A percentile compares a stretch with the other conserved stretches of the same genome.
Evolutionary conservation across 2,113 vertebrate genomes (phyloP).

Genomic region (Ptychochromis oligacanthus): DNA sequence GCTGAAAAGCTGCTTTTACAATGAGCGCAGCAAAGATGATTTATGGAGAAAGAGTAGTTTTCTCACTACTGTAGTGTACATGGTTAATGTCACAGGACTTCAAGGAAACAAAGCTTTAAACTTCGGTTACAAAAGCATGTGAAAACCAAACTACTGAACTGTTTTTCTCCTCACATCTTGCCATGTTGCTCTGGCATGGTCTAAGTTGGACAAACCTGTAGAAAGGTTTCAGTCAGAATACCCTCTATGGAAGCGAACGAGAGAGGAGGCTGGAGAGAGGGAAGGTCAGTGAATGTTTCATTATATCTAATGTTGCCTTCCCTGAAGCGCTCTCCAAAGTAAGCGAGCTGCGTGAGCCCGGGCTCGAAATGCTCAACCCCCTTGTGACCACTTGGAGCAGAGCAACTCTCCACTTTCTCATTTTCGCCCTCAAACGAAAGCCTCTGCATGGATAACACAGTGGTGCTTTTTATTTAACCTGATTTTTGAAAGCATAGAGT

Average conservation of each 20-base stretch:
- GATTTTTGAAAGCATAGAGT: slow-evolving; percentile 85
- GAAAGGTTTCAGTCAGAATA: slow-evolving; percentile 84
- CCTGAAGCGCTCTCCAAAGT: slow-evolving; percentile 93
- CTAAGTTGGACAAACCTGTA: slow-evolving; percentile 30
- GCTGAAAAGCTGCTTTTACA: background rate
- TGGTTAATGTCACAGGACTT: background rate
- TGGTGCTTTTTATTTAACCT: slow-evolving; percentile 94
- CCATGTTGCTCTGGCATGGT: slow-evolving; percentile 32
- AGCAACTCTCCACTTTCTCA: slow-evolving; percentile 94
- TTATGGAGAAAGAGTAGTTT: background rate
- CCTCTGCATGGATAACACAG: slow-evolving; percentile 95
- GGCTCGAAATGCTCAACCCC: slow-evolving; percentile 93
- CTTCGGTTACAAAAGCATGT: slow-evolving; percentile 9
- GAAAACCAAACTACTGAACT: slow-evolving; percentile 5
- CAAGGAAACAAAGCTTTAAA: slow-evolving; percentile 11
- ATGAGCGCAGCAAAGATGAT: background rate
- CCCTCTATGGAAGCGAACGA: slow-evolving; percentile 81
- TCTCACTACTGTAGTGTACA: background rate
- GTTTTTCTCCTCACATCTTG: slow-evolving; percentile 40
- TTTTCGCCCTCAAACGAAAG: slow-evolving; percentile 86
- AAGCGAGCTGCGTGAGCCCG: slow-evolving; percentile 91
- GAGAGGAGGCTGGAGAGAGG: slow-evolving; percentile 74
- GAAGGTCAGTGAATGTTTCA: slow-evolving; percentile 93
- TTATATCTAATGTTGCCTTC: slow-evolving; percentile 96
- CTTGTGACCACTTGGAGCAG: slow-evolving; percentile 96